phyloP scores from a whole-genome alignment of 1,140 invertebrate genomes.

The Matsumurasca onukii region DNA sequence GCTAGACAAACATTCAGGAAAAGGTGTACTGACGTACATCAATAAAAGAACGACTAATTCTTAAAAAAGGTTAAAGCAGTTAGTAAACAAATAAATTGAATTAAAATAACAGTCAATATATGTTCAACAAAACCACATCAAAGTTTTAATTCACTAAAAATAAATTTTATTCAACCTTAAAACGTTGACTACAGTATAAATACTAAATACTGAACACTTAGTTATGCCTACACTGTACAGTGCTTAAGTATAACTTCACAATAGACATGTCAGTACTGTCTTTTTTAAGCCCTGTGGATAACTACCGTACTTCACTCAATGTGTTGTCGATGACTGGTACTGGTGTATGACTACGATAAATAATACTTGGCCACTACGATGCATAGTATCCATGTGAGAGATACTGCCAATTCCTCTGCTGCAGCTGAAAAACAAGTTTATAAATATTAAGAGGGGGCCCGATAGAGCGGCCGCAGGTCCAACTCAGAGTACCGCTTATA shows the following conservation, averaged over 20 bases:
- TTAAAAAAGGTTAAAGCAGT: not conserved
- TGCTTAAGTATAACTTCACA: not conserved
- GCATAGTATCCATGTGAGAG: not conserved
- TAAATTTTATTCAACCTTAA: not conserved
- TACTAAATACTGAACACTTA: not conserved
- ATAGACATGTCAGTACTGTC: no score
- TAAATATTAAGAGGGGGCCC: not conserved
- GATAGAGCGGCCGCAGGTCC: no score
- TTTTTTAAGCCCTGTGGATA: no score
- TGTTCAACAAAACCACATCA: not conserved
- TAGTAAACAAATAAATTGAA: not conserved
- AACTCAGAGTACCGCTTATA: no score
- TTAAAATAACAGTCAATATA: not conserved
- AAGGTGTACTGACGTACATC: not conserved
- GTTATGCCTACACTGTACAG: not conserved
- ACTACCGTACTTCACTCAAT: no score
- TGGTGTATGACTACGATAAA: not conserved
- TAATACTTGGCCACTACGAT: constrained; percentile 12
- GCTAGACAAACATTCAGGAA: not conserved
- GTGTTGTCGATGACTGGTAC: not conserved
- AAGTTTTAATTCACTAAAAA: not conserved
- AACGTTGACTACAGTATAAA: not conserved
- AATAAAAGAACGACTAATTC: not conserved
- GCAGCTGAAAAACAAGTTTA: not conserved
- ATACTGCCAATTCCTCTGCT: constrained; percentile 11